Evolutionary conservation across 2,888 invertebrate species (phyloP).

Genomic region (Timema cristinae): DNA sequence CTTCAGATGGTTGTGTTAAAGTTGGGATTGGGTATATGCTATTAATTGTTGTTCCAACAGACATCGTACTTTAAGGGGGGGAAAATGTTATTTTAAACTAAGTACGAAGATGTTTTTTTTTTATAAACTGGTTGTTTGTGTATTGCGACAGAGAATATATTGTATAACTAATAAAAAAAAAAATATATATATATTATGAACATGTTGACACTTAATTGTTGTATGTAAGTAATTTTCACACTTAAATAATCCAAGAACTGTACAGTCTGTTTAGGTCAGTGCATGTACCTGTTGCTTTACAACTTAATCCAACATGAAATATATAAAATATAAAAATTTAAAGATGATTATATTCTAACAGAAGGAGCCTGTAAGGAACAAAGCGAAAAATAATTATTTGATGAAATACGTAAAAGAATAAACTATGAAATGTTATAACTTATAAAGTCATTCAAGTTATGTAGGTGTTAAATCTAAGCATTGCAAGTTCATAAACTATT

Average conservation of each 20-base stretch:
- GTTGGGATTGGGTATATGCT: constrained; percentile 21
- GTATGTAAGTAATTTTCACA: constrained; percentile 25
- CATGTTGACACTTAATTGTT: constrained; percentile 29
- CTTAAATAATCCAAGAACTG: constrained; percentile 19
- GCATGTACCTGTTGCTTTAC: constrained; percentile 23
- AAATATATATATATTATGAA: constrained; percentile 27
- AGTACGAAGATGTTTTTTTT: constrained; percentile 20
- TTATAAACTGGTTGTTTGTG: constrained; percentile 22
- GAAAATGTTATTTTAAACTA: constrained; percentile 25
- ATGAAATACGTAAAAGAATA: too few relatives aligned
- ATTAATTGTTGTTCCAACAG: constrained; percentile 25
- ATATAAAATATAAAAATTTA: too few relatives aligned
- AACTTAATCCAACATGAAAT: too few relatives aligned
- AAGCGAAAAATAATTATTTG: too few relatives aligned
- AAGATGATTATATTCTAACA: too few relatives aligned
- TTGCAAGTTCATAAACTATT: too few relatives aligned
- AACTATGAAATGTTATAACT: too few relatives aligned
- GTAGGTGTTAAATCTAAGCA: too few relatives aligned
- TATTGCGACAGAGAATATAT: constrained; percentile 25
- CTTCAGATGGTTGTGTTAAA: constrained; percentile 19
- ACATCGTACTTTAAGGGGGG: constrained; percentile 11
- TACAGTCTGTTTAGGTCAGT: constrained; percentile 26
- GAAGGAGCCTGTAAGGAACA: too few relatives aligned
- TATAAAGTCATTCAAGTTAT: too few relatives aligned
- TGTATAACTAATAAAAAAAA: constrained; percentile 21